A percentile compares a stretch with the other conserved stretches of the same genome.
phyloP scores from a whole-genome alignment of 2,113 vertebrate species.

The Crotalus tigris region DNA sequence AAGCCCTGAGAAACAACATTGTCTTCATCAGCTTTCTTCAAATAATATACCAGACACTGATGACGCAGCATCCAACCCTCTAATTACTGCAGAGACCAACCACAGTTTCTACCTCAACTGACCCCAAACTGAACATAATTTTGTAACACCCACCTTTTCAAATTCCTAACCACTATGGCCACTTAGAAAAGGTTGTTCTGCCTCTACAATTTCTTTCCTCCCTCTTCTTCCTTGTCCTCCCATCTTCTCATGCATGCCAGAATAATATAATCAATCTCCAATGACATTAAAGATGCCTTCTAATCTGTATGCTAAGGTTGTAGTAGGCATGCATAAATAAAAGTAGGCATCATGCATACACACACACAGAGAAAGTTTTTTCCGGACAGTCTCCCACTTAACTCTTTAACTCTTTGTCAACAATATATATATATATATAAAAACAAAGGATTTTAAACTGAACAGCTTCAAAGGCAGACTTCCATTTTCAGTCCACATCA shows the following conservation, averaged over 20 bases:
- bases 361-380: too few relatives aligned
- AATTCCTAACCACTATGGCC: neutral
- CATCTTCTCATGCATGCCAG: neutral
- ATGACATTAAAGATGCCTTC: neutral
- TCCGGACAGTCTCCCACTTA: too few relatives aligned
- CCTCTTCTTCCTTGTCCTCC: neutral
- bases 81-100: neutral
- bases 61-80: neutral
- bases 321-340: neutral
- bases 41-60: neutral
- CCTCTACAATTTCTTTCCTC: neutral
- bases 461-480: slow-evolving; percentile 22
- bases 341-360: too few relatives aligned
- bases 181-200: neutral
- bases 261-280: neutral
- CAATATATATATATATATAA: too few relatives aligned
- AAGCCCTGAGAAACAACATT: neutral
- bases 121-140: neutral
- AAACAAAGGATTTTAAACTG: neutral
- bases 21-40: neutral
- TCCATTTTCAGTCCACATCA: slow-evolving; percentile 52
- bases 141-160: neutral
- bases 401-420: too few relatives aligned
- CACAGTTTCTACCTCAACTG: neutral
- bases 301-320: slow-evolving; percentile 32